Evolutionary conservation across 1,140 invertebrate genomes (phyloP), one percentile per base, ranked within the genome.

Genomic region (Leptonema lineaticorne): DNA sequence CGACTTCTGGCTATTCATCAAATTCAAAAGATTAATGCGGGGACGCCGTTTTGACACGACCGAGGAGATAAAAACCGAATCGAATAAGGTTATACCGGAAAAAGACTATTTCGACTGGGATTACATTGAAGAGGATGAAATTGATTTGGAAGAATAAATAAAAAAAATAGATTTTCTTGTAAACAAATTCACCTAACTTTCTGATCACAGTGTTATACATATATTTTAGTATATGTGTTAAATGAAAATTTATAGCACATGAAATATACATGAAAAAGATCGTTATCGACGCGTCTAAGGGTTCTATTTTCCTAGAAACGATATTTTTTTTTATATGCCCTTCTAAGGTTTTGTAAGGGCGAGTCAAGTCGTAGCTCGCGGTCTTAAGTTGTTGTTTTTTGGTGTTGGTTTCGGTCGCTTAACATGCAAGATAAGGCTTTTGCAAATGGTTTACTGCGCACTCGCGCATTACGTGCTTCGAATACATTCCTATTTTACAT

Each of bases 381-480:
- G 59, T 62, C 59, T 45, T 45, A 62, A 62, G 59, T 62, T 62
- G 59, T 62, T 62, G 59, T 62, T 62, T 62, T n/a, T 62, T 62
- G 59, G 59, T 37, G n/a, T 33, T 37, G 30, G 16, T 9, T 7
- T 24, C 16, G 37, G 59, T 18, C 59, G 59, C 59, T 62, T 62
- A 62, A 62, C 59, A 62, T 62, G 59, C 59, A 62, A 62, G 59
- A 62, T 62, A 62, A 62, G 59, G n/a, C 59, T 24, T 45, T 62
- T 62, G 59, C 59, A 62, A 62, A 62, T 62, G 59, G 59, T 62
- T 62, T 62, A 62, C 30, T 62, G 59, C 59, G 59, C 59, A 62
- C 59, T 62, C 59, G 18, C 58, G 58, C 58, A 37, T 30, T 60
- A 60, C 58, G 59, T 62, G 59, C 29, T n/a, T 16, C 33, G 59